Conservation (phyloP, 2,113 vertebrate genomes). For the Serilophus lunatus region DNA sequence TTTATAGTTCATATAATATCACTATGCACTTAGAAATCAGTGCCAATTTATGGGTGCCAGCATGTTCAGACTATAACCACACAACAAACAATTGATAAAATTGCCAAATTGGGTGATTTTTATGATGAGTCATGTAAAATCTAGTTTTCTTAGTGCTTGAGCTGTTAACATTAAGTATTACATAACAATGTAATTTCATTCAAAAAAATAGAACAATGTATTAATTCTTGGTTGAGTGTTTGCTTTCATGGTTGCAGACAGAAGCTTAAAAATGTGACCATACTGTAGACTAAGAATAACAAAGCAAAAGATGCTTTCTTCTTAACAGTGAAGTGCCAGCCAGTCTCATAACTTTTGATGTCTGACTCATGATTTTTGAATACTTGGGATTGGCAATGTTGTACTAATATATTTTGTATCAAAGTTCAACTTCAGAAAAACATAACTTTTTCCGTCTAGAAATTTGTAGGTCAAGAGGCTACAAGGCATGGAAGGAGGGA, state of each 20-base stretch:
- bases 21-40: not conserved
- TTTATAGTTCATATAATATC: not conserved
- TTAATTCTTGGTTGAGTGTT: not conserved
- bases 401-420: not conserved
- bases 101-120: not conserved
- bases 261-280: conserved; percentile 2
- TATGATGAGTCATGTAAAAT: not conserved
- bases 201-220: not conserved
- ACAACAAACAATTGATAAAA: not conserved
- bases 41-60: not conserved
- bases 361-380: conserved; percentile 28
- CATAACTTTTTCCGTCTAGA: not conserved
- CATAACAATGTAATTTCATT: not conserved
- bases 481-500: not conserved
- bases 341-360: not conserved
- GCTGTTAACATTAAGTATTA: not conserved
- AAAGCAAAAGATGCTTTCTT: conserved; percentile 10
- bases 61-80: not conserved
- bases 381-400: not conserved
- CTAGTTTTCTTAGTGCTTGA: not conserved
- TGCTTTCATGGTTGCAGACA: not conserved
- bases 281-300: not conserved
- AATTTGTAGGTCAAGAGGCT: not conserved
- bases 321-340: not conserved
- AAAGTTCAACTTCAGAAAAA: conserved; percentile 14